Evolutionary conservation across 2,113 vertebrate species (phyloP).

Genomic region (Megaceryle maxima): DNA sequence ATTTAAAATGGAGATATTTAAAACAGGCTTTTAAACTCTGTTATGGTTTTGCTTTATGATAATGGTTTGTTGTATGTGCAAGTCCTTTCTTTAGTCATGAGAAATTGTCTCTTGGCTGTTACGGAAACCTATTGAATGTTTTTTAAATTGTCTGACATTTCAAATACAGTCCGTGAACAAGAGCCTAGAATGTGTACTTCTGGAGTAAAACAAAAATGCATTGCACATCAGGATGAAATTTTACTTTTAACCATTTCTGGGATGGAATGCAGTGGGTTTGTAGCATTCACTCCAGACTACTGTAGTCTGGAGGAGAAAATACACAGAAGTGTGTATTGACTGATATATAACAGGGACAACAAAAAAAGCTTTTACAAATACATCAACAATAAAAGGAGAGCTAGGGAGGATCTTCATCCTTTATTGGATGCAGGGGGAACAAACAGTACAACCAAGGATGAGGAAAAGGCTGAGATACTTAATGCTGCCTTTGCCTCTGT

Average conservation of each 20-base stretch:
- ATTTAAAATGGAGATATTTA: neutral
- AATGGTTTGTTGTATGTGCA: neutral
- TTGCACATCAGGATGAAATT: neutral
- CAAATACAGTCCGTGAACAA: neutral
- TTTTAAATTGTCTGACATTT: neutral
- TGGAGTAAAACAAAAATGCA: neutral
- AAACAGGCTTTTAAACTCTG: slow-evolving; percentile 27
- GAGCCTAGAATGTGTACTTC: neutral
- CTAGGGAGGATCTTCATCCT: too few species aligned
- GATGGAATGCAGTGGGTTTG: neutral
- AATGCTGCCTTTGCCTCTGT: too few species aligned
- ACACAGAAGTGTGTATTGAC: neutral
- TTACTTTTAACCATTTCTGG: neutral
- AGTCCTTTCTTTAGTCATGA: neutral
- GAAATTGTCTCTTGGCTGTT: neutral
- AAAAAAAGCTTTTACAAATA: too few species aligned
- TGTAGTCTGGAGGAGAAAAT: neutral
- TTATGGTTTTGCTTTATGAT: neutral
- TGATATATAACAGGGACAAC: neutral
- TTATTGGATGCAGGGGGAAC: too few species aligned
- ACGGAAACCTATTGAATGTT: neutral
- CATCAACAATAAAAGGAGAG: too few species aligned
- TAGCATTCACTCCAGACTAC: neutral
- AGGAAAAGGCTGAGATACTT: too few species aligned
- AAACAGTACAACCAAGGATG: too few species aligned